Evolutionary conservation across 1,140 invertebrate species (phyloP).

Genomic region (Leptonema lineaticorne): DNA sequence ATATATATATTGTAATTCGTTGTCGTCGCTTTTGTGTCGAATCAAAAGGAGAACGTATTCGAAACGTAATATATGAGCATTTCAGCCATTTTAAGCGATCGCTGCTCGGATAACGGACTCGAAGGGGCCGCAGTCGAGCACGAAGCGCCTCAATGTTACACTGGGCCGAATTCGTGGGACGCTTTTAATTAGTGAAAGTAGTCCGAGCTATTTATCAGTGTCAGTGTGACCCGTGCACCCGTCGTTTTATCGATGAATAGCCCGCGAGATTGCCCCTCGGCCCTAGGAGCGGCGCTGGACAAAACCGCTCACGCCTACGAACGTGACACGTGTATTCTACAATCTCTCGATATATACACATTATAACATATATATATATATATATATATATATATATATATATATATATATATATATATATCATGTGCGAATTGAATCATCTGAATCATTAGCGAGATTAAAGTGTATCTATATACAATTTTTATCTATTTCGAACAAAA

Average conservation of each 20-base stretch:
- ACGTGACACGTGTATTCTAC: too few relatives aligned
- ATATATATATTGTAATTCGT: too few relatives aligned
- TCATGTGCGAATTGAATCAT: too few relatives aligned
- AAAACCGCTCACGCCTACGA: not conserved
- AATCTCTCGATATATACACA: too few relatives aligned
- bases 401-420: too few relatives aligned
- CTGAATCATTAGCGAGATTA: too few relatives aligned
- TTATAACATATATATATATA: too few relatives aligned
- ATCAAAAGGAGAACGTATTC: not conserved
- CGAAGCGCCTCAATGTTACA: too few relatives aligned
- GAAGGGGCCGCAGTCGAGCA: too few relatives aligned
- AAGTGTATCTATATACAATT: too few relatives aligned
- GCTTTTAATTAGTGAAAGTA: slow-evolving; percentile 39
- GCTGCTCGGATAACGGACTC: not conserved
- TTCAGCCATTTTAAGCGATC: not conserved
- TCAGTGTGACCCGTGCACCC: slow-evolving; percentile 8
- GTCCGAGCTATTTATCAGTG: slow-evolving; percentile 33
- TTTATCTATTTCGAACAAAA: too few relatives aligned
- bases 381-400: too few relatives aligned
- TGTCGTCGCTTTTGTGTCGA: not conserved
- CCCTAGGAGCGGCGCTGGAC: not conserved
- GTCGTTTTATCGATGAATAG: slow-evolving; percentile 6
- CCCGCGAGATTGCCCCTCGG: not conserved
- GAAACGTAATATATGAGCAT: not conserved
- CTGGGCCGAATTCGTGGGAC: not conserved